phyloP scores from a whole-genome alignment of 2,797 vertebrate species.

The Silurus lanzhouensis region DNA sequence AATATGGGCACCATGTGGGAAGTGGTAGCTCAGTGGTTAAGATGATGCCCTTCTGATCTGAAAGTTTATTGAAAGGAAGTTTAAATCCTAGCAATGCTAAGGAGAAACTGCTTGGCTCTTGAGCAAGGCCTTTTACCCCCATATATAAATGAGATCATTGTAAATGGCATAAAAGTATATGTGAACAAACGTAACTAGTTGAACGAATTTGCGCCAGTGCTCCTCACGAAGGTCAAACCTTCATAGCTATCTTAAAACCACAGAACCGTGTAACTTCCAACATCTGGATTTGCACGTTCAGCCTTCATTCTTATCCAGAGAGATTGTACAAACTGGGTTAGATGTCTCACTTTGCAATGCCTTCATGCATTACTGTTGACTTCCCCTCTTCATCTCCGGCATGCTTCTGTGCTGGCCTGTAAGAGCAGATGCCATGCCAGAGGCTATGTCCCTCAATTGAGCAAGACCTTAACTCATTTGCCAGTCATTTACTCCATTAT shows the following conservation, averaged over 20 bases:
- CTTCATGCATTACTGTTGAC: slow-evolving; percentile 41
- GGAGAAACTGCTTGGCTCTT: too few species aligned
- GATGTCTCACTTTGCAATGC: slow-evolving; percentile 24
- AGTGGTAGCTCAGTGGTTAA: too few species aligned
- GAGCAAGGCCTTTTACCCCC: too few species aligned
- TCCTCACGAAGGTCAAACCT: not conserved
- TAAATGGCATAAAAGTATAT: too few species aligned
- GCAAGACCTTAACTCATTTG: slow-evolving; percentile 54
- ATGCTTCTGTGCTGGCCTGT: slow-evolving; percentile 53
- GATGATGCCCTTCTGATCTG: too few species aligned
- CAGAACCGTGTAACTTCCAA: not conserved
- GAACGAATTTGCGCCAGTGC: too few species aligned
- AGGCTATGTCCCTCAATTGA: slow-evolving; percentile 54
- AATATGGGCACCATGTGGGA: not conserved
- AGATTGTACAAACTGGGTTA: slow-evolving; percentile 1
- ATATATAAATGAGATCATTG: too few species aligned
- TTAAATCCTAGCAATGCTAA: too few species aligned
- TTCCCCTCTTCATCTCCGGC: slow-evolving; percentile 34
- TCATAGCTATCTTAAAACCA: not conserved
- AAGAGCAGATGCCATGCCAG: slow-evolving; percentile 60
- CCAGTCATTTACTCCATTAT: slow-evolving; percentile 61
- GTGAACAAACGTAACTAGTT: too few species aligned
- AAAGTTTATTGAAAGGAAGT: too few species aligned
- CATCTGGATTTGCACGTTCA: not conserved
- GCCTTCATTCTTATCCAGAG: not conserved